phyloP scores from a whole-genome alignment of 1,140 invertebrate genomes.

The Diachasmimorpha longicaudata region DNA sequence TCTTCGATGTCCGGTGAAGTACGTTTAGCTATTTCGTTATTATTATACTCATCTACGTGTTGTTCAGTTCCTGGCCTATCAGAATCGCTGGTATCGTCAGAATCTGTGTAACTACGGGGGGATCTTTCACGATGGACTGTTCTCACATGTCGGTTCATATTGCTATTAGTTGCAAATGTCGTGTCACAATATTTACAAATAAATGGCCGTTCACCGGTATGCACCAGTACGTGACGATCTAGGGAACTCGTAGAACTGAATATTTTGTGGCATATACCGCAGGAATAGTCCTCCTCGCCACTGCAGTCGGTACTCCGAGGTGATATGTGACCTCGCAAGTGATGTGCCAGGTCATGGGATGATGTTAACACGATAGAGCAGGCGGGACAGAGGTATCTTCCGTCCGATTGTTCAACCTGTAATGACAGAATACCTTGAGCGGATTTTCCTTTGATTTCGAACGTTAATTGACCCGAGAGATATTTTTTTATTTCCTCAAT shows the following conservation, averaged over 20 bases:
- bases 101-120: conserved; percentile 48
- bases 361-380: conserved; percentile 63
- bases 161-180: conserved; percentile 87
- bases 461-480: not conserved
- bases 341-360: conserved; percentile 67
- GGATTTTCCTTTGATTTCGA: too few species aligned
- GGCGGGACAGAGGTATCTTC: conserved; percentile 60
- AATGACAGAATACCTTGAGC: too few species aligned
- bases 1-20: conserved; percentile 43
- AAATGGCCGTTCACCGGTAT: conserved; percentile 78
- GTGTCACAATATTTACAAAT: conserved; percentile 80
- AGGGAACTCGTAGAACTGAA: conserved; percentile 80
- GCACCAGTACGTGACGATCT: conserved; percentile 77
- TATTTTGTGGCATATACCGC: conserved; percentile 61
- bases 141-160: conserved; percentile 85
- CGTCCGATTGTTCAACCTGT: conserved; percentile 41
- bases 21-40: conserved; percentile 56
- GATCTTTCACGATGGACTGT: conserved; percentile 65
- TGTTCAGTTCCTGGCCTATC: conserved; percentile 57
- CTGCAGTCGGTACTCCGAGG: conserved; percentile 49
- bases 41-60: conserved; percentile 58
- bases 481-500: not conserved
- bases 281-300: conserved; percentile 54
- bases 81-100: conserved; percentile 57
- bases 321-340: conserved; percentile 67